Base-by-base conservation (phyloP, 1,140 invertebrate species). In the Pachyrhynchus sulphureomaculatus region DNA sequence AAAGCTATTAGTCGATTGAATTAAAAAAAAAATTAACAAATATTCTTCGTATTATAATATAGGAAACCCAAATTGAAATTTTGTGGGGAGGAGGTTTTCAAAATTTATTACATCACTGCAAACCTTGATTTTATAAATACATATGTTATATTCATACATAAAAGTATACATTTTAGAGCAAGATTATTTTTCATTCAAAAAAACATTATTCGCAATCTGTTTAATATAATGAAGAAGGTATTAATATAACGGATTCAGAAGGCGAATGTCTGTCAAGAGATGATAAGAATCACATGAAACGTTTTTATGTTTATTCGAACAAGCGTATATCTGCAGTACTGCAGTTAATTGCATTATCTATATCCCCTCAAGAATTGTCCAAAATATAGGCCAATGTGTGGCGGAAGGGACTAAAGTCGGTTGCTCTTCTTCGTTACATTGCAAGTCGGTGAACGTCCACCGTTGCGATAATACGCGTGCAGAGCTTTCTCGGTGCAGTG, bases 301-400 rank as follows among this genome's bases (percentile, higher is more conserved):
- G 17, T 42, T 42, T 42, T 20, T 42, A 20, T 42, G 21, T 42
- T 42, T 42, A 18, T 18, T 42, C 39, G 39, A 18, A 42, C 17
- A 20, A 42, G 17, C 39, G 33, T 54, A 37, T 37, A 54, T 39
- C 23, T 42, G 51, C 39, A 42, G 15, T 42, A 24, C 23, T 42
- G 51, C 39, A 42, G 15, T 42, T 42, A 20, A 20, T 20, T 42
- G 39, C 33, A 20, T 36, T 26, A 26, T 54, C 37, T 20, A 26
- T 54, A 54, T 56, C 53, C 53, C 53, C 53, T 29, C 48, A 34
- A 51, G 33, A 36, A 34, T 18, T 51, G 48, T 51, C 37, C 18
- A 17, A 52, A 52, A 60, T 60, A 60, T 60, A 60, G 57, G 57
- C 47, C 57, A 60, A 48, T 41, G 45, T 49, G 24, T 48, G 33